These are phyloP conservation scores for Peromyscus nudipes DNA, from an alignment of 2,797 vertebrate genomes.

Conservation along the genomic window DNA sequence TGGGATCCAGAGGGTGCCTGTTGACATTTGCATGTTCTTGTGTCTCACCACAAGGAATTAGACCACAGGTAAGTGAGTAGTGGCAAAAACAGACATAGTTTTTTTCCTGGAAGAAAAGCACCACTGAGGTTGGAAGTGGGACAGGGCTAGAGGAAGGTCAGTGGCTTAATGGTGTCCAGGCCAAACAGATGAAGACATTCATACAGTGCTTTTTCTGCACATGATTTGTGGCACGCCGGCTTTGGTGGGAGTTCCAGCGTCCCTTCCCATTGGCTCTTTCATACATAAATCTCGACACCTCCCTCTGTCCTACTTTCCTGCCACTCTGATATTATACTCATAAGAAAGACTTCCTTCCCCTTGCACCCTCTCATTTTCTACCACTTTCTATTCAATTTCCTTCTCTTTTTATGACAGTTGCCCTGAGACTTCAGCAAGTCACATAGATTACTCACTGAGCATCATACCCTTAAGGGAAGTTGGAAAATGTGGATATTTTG, in stretches of 20 bases:
- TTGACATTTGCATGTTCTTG: not conserved
- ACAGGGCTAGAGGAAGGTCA: not conserved
- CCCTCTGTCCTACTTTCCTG: not conserved
- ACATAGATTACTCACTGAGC: constrained; percentile 20
- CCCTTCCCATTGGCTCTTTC: not conserved
- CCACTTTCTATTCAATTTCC: not conserved
- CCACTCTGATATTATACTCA: not conserved
- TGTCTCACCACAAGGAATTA: not conserved
- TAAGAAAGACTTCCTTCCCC: not conserved
- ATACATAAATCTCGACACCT: not conserved
- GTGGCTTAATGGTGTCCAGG: not conserved
- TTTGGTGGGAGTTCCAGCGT: not conserved
- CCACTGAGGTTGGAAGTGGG: not conserved
- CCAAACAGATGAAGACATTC: not conserved
- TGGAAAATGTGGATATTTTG: not conserved
- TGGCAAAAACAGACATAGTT: not conserved
- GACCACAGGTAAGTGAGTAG: no score
- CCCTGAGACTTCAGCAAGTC: not conserved
- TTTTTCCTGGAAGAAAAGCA: not conserved
- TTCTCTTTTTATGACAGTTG: not conserved
- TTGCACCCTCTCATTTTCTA: not conserved
- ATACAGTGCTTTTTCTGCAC: not conserved
- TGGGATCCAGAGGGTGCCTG: not conserved
- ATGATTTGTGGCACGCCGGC: no score
- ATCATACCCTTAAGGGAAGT: not conserved